A percentile compares a stretch with the other conserved stretches of the same genome.
phyloP scores from a whole-genome alignment of 1,140 invertebrate genomes.

The Apis laboriosa region DNA sequence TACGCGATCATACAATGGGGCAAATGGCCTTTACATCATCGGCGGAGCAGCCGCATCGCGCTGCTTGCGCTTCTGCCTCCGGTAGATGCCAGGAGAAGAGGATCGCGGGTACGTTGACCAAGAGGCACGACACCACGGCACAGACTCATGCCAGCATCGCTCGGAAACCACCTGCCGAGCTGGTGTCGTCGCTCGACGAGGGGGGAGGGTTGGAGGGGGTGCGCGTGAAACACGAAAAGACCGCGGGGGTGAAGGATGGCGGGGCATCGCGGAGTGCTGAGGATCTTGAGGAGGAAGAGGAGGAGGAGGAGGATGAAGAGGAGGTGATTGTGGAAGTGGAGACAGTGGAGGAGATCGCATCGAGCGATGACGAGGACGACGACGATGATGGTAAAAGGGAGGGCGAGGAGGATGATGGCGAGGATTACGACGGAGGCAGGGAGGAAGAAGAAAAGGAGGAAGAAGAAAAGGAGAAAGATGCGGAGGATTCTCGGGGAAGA shows the following conservation, averaged over 20 bases:
- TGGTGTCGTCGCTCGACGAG: conserved; percentile 25
- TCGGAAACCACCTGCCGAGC: conserved; percentile 70
- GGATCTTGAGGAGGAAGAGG: conserved; percentile 10
- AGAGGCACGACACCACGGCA: conserved; percentile 59
- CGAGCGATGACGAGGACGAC: conserved; percentile 19
- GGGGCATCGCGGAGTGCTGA: conserved; percentile 17
- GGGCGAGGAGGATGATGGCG: conserved; percentile 37
- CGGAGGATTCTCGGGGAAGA: not conserved
- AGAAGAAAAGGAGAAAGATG: conserved; percentile 19
- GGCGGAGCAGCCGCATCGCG: conserved; percentile 51
- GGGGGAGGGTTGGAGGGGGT: not conserved
- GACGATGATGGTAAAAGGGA: conserved; percentile 28
- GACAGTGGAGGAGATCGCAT: conserved; percentile 6
- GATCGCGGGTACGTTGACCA: conserved; percentile 30
- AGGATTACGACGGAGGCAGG: not conserved
- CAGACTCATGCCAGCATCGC: conserved; percentile 43
- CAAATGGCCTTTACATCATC: not conserved
- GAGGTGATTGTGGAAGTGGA: conserved; percentile 42
- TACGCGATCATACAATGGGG: conserved; percentile 66
- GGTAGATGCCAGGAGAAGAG: conserved; percentile 67
- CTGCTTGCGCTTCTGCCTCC: conserved; percentile 49
- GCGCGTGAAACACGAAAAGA: not conserved
- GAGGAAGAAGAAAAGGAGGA: conserved; percentile 15
- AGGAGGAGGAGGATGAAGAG: conserved; percentile 32
- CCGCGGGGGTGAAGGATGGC: not conserved